Evolutionary conservation across 2,888 invertebrate species (phyloP), one percentile per base, ranked within the genome.

Genomic region (Andrena praecox): DNA sequence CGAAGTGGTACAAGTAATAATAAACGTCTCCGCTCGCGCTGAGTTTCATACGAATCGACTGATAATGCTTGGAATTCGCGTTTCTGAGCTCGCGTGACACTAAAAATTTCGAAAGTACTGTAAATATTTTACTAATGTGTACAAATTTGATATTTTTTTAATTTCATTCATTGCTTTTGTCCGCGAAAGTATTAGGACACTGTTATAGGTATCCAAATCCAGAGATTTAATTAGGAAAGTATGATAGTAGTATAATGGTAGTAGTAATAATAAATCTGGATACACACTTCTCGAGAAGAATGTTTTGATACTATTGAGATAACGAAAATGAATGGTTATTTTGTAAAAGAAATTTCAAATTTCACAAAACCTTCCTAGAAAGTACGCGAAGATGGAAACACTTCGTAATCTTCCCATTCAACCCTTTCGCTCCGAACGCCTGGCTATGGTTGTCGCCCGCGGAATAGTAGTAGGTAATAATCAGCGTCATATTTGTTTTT

Each of bases 61-160:
- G 84, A 86, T 66, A 75, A 77, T 35, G 77, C 69, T 74, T 76
- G n/a, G 69, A 78, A 64, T 35, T 72, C 80, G 64, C 78, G 85
- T 66, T 79, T 67, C 76, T 62, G 56, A 80, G 77, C 77, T 79
- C 63, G 33, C 60, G 68, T 48, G 73, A 64, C 52, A 20, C 31
- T 54, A 73, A 60, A 76, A 77, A 70, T 64, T 68, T 60, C 56
- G 8, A 71, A 48, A 31, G 27, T n/a, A 74, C 54, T 86, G 84
- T 86, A 85, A 76, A 86, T 81, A 78, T 64, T 76, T 66, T 69
- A 69, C n/a, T 67, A 29, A 79, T 35, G 48, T 42, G 42, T 42
- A 42, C 27, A 74, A 72, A 82, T 62, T 71, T 75, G 33, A 27
- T 33, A 60, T 77, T 70, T 56, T 79, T 69, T 75, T 62, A 76